Conservation (phyloP, 2,888 invertebrate species). For the Drosophila kambysellisi region DNA sequence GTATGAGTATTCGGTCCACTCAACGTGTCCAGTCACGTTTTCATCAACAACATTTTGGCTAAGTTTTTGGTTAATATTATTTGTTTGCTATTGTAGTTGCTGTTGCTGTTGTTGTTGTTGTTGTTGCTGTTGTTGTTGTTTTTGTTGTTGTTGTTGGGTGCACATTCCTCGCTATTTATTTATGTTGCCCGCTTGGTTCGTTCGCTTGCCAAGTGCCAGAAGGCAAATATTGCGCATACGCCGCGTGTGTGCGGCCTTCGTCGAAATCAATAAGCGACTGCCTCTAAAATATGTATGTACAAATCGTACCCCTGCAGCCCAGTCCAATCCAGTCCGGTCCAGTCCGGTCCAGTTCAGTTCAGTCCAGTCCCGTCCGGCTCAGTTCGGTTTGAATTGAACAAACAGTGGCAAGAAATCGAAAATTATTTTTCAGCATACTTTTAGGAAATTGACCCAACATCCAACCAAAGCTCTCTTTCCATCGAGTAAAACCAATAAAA, state of each 20-base stretch:
- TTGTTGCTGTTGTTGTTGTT: conserved; percentile 37
- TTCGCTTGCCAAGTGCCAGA: conserved; percentile 58
- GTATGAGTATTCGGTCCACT: conserved; percentile 43
- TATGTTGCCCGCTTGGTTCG: conserved; percentile 65
- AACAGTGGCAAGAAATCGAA: conserved; percentile 55
- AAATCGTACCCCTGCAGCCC: conserved; percentile 11
- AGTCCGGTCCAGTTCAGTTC: conserved; percentile 1
- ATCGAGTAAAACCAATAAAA: conserved; percentile 34
- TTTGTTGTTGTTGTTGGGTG: conserved; percentile 3
- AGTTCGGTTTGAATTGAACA: conserved; percentile 47
- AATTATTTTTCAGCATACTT: conserved; percentile 68
- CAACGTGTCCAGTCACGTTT: conserved; percentile 73
- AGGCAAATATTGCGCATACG: conserved; percentile 75
- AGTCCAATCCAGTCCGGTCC: conserved; percentile 3
- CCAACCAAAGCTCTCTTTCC: neutral
- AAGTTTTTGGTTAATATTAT: conserved; percentile 77
- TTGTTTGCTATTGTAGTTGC: conserved; percentile 55
- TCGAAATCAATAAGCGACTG: conserved; percentile 62
- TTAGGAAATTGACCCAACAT: conserved; percentile 53
- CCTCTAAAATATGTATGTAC: conserved; percentile 43
- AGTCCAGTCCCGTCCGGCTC: neutral
- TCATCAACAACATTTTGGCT: conserved; percentile 72
- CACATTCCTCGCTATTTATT: conserved; percentile 58
- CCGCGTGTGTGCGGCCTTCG: conserved; percentile 62
- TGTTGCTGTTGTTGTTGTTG: conserved; percentile 37